These are phyloP conservation scores for Brassicogethes aeneus DNA, from an alignment of 2,888 invertebrate species.

Conservation along the genomic window DNA sequence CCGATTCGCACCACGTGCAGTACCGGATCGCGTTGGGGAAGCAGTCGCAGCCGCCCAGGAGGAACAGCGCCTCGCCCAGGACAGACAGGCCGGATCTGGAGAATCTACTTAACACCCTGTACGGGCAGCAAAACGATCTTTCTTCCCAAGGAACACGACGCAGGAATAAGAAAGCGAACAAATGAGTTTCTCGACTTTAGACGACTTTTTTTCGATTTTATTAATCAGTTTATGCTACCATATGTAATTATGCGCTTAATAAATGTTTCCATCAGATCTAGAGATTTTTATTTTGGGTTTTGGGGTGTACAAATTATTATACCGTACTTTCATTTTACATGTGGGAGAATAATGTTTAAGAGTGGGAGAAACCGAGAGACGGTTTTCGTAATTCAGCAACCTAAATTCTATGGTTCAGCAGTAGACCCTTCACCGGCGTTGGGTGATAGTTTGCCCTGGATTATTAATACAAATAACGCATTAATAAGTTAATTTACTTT, in stretches of 20 bases:
- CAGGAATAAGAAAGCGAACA: constrained; percentile 31
- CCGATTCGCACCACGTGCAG: constrained; percentile 87
- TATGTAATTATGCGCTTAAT: constrained; percentile 4
- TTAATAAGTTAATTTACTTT: too few relatives aligned
- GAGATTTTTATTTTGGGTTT: too few relatives aligned
- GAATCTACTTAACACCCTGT: constrained; percentile 72
- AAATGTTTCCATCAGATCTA: constrained; percentile 2
- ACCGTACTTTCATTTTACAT: too few relatives aligned
- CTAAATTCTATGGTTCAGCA: too few relatives aligned
- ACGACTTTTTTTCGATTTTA: not conserved
- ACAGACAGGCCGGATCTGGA: constrained; percentile 70
- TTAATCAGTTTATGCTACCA: not conserved
- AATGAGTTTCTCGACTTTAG: constrained; percentile 18
- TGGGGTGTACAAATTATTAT: too few relatives aligned
- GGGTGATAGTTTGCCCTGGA: too few relatives aligned
- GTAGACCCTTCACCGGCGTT: too few relatives aligned
- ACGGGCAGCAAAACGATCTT: constrained; percentile 54
- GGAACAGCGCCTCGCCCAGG: constrained; percentile 25
- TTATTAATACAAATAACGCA: too few relatives aligned
- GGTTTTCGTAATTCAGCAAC: too few relatives aligned
- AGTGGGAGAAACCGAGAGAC: too few relatives aligned
- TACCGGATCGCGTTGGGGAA: constrained; percentile 71
- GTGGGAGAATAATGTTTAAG: too few relatives aligned
- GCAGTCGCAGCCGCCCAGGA: constrained; percentile 37
- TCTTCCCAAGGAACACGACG: constrained; percentile 29